A percentile compares a stretch with the other conserved stretches of the same genome.
Conservation (phyloP, 1,140 invertebrate species). For the Mya arenaria region DNA sequence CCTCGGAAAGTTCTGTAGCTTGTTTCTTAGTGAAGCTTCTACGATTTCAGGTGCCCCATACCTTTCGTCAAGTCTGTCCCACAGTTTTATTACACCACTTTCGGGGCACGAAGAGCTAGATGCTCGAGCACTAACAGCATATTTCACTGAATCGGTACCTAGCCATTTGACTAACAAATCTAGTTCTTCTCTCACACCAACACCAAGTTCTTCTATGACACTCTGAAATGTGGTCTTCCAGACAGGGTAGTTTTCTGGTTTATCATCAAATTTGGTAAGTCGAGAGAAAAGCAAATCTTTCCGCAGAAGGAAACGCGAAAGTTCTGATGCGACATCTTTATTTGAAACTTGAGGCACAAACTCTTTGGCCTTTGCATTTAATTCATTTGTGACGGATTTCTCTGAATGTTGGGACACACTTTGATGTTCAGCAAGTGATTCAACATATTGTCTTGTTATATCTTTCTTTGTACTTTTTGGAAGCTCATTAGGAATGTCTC, state of each 20-base stretch:
- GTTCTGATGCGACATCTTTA: too few species aligned
- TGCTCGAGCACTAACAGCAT: slow-evolving; percentile 53
- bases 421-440: not conserved
- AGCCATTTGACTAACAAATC: slow-evolving; percentile 61
- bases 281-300: slow-evolving; percentile 49
- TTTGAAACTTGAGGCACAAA: too few species aligned
- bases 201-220: slow-evolving; percentile 33
- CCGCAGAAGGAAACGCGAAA: slow-evolving; percentile 40
- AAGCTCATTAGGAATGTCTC: not conserved
- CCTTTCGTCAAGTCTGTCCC: slow-evolving; percentile 57
- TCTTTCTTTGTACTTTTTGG: not conserved
- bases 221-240: slow-evolving; percentile 53
- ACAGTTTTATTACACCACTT: slow-evolving; percentile 35
- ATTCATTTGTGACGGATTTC: too few species aligned
- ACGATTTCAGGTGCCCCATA: slow-evolving; percentile 59
- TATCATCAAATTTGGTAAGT: slow-evolving; percentile 42
- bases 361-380: too few species aligned
- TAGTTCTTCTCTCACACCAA: slow-evolving; percentile 47
- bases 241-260: slow-evolving; percentile 33
- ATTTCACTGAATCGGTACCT: slow-evolving; percentile 44
- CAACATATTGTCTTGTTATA: not conserved
- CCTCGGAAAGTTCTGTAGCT: slow-evolving; percentile 46
- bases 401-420: not conserved
- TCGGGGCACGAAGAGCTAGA: slow-evolving; percentile 30
- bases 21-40: slow-evolving; percentile 47